Evolutionary conservation across 2,113 vertebrate genomes (phyloP).

Genomic region (Scopus umbretta): DNA sequence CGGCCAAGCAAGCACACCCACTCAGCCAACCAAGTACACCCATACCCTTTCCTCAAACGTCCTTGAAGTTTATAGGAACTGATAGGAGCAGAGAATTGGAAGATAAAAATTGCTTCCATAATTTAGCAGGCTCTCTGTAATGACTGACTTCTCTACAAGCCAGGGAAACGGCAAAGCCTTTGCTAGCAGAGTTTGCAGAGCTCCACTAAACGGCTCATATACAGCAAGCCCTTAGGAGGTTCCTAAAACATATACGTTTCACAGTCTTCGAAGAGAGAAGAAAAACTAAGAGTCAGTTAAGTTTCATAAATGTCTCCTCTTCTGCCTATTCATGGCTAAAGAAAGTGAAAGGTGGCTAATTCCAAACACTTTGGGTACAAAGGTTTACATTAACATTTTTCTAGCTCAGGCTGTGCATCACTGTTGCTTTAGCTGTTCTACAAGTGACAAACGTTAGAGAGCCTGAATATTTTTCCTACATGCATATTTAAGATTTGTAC

Average conservation of each 20-base stretch:
- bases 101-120: conserved; percentile 7
- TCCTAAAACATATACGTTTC: background rate
- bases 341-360: background rate
- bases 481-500: background rate
- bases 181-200: background rate
- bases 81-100: background rate
- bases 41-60: background rate
- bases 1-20: background rate
- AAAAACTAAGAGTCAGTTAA: background rate
- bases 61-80: background rate
- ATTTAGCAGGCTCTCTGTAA: conserved; percentile 8
- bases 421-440: background rate
- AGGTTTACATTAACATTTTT: background rate
- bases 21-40: background rate
- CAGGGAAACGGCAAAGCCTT: background rate
- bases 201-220: background rate
- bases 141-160: background rate
- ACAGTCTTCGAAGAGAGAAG: background rate
- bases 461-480: background rate
- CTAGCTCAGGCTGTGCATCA: background rate
- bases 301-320: background rate
- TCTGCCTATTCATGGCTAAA: background rate
- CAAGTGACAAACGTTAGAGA: background rate
- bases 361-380: background rate
- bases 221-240: background rate